These are phyloP conservation scores for Heliconius sara DNA, from an alignment of 2,888 invertebrate genomes.

Conservation along the genomic window DNA sequence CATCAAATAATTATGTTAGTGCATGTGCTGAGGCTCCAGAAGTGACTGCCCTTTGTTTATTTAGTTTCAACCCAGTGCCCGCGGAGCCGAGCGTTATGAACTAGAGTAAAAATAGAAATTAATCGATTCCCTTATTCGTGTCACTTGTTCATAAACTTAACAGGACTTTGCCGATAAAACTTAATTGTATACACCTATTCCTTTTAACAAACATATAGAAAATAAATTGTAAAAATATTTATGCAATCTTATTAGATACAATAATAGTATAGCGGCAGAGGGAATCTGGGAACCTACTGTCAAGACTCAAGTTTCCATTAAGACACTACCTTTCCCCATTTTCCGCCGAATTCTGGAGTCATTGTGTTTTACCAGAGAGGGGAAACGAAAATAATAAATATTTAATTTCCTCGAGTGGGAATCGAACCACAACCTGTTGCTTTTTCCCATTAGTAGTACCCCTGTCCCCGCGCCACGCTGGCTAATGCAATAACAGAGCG, in stretches of 20 bases:
- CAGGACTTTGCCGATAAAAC: constrained; percentile 53
- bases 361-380: too few relatives aligned
- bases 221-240: background rate
- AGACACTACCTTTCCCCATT: too few relatives aligned
- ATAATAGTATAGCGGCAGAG: too few relatives aligned
- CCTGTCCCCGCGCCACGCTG: too few relatives aligned
- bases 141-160: constrained; percentile 69
- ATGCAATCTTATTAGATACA: background rate
- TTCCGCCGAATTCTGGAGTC: too few relatives aligned
- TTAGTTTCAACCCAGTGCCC: constrained; percentile 60
- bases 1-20: background rate
- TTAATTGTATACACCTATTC: constrained; percentile 32
- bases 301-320: too few relatives aligned
- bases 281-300: too few relatives aligned
- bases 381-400: too few relatives aligned
- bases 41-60: constrained; percentile 62
- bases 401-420: too few relatives aligned
- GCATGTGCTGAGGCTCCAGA: constrained; percentile 51
- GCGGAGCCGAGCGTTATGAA: constrained; percentile 56
- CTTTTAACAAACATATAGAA: constrained; percentile 3
- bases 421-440: too few relatives aligned
- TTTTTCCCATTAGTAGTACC: too few relatives aligned
- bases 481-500: background rate
- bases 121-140: constrained; percentile 81
- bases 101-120: constrained; percentile 80